Conservation (phyloP, 2,888 invertebrate species). For the Aspidiotus rigidus region DNA sequence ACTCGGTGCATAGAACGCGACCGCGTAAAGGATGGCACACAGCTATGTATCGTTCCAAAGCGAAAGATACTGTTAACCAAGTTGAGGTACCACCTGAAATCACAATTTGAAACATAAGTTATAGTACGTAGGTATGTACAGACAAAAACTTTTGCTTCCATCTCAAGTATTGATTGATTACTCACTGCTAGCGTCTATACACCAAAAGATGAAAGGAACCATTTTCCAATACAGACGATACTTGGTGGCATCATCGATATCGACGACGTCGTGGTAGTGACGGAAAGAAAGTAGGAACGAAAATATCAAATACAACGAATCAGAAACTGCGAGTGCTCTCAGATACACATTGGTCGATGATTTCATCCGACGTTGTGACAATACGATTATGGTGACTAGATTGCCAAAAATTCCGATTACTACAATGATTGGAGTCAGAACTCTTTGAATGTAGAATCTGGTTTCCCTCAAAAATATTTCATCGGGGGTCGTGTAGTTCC, state of each 20-base stretch:
- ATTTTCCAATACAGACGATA: conserved; percentile 53
- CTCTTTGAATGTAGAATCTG: conserved; percentile 52
- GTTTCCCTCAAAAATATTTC: conserved; percentile 38
- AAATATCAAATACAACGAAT: conserved; percentile 59
- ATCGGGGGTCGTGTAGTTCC: conserved; percentile 17
- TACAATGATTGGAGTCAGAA: conserved; percentile 55
- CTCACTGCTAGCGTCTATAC: conserved; percentile 59
- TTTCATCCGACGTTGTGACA: conserved; percentile 57
- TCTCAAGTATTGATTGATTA: conserved; percentile 36
- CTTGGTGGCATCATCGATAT: conserved; percentile 41
- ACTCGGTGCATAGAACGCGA: conserved; percentile 59
- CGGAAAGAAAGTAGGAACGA: conserved; percentile 54
- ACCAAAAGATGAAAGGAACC: conserved; percentile 53
- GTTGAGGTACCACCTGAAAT: conserved; percentile 54
- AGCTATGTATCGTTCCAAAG: conserved; percentile 65
- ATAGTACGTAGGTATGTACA: not conserved
- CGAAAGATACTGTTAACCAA: conserved; percentile 66
- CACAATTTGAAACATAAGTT: conserved; percentile 1
- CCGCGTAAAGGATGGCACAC: conserved; percentile 65
- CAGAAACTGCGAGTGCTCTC: conserved; percentile 61
- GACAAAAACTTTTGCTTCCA: not conserved
- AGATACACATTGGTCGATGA: conserved; percentile 66
- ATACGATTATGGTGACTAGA: conserved; percentile 48
- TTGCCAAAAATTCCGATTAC: conserved; percentile 62
- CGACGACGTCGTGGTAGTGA: conserved; percentile 51